phyloP scores from a whole-genome alignment of 2,888 invertebrate species.

The Ophion ventricosus region DNA sequence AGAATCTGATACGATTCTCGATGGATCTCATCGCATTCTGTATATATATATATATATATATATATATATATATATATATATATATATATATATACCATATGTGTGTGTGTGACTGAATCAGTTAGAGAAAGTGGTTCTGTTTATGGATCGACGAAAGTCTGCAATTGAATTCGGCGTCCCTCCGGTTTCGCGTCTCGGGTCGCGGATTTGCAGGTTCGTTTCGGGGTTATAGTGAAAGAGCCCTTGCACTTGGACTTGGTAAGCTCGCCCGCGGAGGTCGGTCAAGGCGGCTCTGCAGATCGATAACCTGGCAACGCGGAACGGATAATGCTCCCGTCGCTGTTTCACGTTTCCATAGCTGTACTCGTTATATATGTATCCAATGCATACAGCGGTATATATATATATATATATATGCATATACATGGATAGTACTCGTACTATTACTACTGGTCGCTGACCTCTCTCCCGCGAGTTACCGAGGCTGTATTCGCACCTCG shows the following conservation, averaged over 20 bases:
- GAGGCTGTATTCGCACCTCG: slow-evolving; percentile 59
- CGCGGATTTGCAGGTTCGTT: slow-evolving; percentile 60
- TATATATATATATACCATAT: background rate
- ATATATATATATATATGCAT: slow-evolving; percentile 17
- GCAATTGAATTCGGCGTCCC: slow-evolving; percentile 45
- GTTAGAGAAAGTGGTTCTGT: background rate
- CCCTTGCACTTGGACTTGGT: slow-evolving; percentile 83
- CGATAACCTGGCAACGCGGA: slow-evolving; percentile 81
- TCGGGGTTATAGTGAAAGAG: slow-evolving; percentile 69
- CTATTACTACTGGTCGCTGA: slow-evolving; percentile 71
- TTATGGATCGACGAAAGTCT: background rate
- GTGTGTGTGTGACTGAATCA: background rate
- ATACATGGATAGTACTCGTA: slow-evolving; percentile 42
- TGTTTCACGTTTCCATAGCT: slow-evolving; percentile 50
- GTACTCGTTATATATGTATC: slow-evolving; percentile 35
- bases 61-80: too few species aligned
- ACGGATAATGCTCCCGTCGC: slow-evolving; percentile 75
- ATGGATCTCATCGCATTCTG: too few species aligned
- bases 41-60: background rate
- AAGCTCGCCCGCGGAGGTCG: slow-evolving; percentile 78
- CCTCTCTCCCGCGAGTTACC: slow-evolving; percentile 65
- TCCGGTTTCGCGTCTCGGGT: slow-evolving; percentile 23
- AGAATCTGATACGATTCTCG: too few species aligned
- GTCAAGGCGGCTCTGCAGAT: slow-evolving; percentile 82
- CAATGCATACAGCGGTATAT: slow-evolving; percentile 25